Percentiles rank a stretch among this genome's conserved stretches.
These are phyloP conservation scores for Gymnogyps californianus DNA, from an alignment of 2,113 vertebrate genomes.

Conservation along the genomic window DNA sequence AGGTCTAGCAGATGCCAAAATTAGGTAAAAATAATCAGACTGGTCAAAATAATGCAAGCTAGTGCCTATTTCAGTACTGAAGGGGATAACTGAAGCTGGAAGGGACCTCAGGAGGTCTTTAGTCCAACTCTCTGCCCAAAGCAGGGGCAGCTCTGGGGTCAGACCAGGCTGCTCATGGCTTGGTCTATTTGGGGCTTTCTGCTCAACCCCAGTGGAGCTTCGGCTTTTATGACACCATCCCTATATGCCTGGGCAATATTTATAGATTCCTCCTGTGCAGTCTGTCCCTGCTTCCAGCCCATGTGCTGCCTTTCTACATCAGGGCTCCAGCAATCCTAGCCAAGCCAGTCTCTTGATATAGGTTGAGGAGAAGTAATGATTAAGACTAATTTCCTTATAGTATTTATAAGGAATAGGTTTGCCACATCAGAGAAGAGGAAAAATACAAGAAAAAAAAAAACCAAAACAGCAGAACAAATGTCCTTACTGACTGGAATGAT, in stretches of 20 bases:
- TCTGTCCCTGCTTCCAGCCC: neutral
- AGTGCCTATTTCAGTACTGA: neutral
- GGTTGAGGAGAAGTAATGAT: neutral
- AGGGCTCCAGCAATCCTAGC: neutral
- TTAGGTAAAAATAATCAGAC: neutral
- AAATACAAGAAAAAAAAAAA: neutral
- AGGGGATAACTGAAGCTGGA: neutral
- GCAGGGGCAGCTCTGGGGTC: neutral
- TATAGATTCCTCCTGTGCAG: neutral
- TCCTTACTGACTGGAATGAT: neutral
- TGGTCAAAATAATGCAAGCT: neutral
- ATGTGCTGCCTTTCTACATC: neutral
- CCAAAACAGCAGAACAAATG: neutral
- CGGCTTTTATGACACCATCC: neutral
- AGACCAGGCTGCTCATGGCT: neutral
- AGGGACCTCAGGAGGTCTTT: neutral
- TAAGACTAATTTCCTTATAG: neutral
- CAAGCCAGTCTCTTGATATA: neutral
- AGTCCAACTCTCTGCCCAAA: accelerated
- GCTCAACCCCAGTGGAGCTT: neutral
- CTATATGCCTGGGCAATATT: neutral
- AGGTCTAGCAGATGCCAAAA: neutral
- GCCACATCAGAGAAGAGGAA: neutral
- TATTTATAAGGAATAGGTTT: neutral
- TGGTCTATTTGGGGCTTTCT: neutral